Evolutionary conservation across 2,888 invertebrate genomes (phyloP).

Genomic region (Hofmannophila pseudospretella): DNA sequence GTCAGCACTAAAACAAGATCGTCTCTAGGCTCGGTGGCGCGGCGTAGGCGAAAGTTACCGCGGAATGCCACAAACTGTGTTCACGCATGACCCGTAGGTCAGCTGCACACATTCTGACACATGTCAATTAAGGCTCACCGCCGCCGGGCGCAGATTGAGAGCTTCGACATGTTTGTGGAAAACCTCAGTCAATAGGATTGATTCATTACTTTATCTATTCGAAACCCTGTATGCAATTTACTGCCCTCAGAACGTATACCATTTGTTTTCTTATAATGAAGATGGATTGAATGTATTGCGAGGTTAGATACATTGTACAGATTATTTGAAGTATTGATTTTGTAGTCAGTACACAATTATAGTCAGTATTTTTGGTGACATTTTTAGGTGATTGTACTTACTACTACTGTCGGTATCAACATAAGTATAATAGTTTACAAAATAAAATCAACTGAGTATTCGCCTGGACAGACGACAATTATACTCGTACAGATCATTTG

Average conservation of each 20-base stretch:
- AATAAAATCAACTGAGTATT: no score
- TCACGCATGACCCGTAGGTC: slow-evolving; percentile 71
- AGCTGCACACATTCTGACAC: slow-evolving; percentile 71
- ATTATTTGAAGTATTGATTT: not conserved
- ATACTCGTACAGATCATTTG: no score
- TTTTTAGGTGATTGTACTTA: no score
- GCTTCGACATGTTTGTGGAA: slow-evolving; percentile 73
- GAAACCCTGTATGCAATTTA: slow-evolving; percentile 41
- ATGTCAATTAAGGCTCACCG: slow-evolving; percentile 73
- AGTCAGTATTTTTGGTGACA: no score
- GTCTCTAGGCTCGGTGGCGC: slow-evolving; percentile 31
- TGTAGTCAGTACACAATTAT: no score
- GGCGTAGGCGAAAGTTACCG: slow-evolving; percentile 60
- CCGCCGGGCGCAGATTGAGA: slow-evolving; percentile 66
- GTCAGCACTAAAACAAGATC: slow-evolving; percentile 42
- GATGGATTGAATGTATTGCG: slow-evolving; percentile 30
- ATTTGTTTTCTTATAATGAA: slow-evolving; percentile 40
- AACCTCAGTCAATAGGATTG: slow-evolving; percentile 61
- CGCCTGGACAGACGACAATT: no score
- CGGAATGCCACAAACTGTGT: slow-evolving; percentile 62
- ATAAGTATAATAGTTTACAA: no score
- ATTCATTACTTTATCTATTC: slow-evolving; percentile 63
- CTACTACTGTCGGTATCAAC: no score
- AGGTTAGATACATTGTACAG: slow-evolving; percentile 9
- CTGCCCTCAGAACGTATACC: slow-evolving; percentile 31